Evolutionary conservation across 1,140 invertebrate genomes (phyloP), one percentile per base, ranked within the genome.

Genomic region (Drosophila elegans): DNA sequence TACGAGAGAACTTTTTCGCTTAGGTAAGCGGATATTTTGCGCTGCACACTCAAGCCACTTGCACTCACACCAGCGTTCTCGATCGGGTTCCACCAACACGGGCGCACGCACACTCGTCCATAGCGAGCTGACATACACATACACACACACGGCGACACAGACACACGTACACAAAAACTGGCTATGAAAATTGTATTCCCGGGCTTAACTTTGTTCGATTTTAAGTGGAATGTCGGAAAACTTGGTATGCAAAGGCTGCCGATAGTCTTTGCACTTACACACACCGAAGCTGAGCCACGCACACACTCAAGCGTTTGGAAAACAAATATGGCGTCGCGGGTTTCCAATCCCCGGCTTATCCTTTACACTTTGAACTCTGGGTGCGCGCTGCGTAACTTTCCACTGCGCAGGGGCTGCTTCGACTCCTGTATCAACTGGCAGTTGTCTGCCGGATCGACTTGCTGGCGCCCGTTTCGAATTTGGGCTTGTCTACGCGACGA

Each of bases 11-110:
- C 79, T 80, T 80, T 80, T 89, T 68, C 64, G 83, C 76, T 88
- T 89, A 88, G 84, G 83, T 88, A 88, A 88, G 84, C 73, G 77
- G 72, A 71, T 86, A 82, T 83, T 86, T 90, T 52, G 75, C 83
- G 63, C 63, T 57, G 54, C 51, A 36, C 74, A 69, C 73, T 62
- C 42, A 55, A 60, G 10, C 41, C 64, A 89, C 78, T 63, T 38
- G 51, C 57, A 72, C 61, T 36, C 74, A 76, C 60, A 46, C 39
- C 25, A 69, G 25, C 63, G 54, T 38, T 62, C 61, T 44, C 46
- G 45, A 63, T 64, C 61, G 59, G 52, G 67, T 54, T 49, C 42
- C 71, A 83, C 46, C 55, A 68, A 57, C 56, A 69, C 45, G 27
- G 39, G 51, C 42, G 44, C 75, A 59, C 75, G 62, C 57, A 78